These are phyloP conservation scores for Vanessa tameamea DNA, from an alignment of 1,140 invertebrate species.

Conservation along the genomic window DNA sequence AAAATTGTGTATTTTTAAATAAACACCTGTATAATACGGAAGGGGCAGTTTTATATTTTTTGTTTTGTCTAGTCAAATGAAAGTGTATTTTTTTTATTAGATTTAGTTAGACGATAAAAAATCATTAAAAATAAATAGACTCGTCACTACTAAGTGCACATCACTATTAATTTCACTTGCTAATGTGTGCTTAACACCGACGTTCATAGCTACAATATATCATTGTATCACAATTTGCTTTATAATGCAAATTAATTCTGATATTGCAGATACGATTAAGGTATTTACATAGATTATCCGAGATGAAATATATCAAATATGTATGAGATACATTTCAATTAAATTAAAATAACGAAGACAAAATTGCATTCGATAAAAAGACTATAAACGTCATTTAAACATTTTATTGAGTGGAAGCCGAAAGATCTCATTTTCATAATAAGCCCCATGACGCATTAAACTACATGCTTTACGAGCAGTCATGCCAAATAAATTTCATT, in stretches of 20 bases:
- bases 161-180: slow-evolving; percentile 59
- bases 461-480: slow-evolving; percentile 60
- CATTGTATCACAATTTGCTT: slow-evolving; percentile 42
- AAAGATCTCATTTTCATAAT: slow-evolving; percentile 61
- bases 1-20: slow-evolving; percentile 65
- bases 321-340: slow-evolving; percentile 9
- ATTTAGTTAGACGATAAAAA: neutral
- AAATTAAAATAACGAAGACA: slow-evolving; percentile 28
- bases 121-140: slow-evolving; percentile 47
- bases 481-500: slow-evolving; percentile 62
- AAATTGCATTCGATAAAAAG: slow-evolving; percentile 44
- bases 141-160: slow-evolving; percentile 48
- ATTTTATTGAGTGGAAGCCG: slow-evolving; percentile 60
- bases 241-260: slow-evolving; percentile 47
- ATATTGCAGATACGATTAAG: slow-evolving; percentile 35
- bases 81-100: no score
- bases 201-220: slow-evolving; percentile 40
- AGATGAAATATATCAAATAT: slow-evolving; percentile 2
- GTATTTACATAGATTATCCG: slow-evolving; percentile 30
- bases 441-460: slow-evolving; percentile 57
- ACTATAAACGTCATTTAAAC: slow-evolving; percentile 64
- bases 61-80: neutral
- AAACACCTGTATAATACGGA: slow-evolving; percentile 44
- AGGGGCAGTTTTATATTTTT: slow-evolving; percentile 5
- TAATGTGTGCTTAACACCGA: slow-evolving; percentile 45